Evolutionary conservation across 37 sponge, comb jelly and placozoan species (phyloP).

Genomic region (Corticium candelabrum): DNA sequence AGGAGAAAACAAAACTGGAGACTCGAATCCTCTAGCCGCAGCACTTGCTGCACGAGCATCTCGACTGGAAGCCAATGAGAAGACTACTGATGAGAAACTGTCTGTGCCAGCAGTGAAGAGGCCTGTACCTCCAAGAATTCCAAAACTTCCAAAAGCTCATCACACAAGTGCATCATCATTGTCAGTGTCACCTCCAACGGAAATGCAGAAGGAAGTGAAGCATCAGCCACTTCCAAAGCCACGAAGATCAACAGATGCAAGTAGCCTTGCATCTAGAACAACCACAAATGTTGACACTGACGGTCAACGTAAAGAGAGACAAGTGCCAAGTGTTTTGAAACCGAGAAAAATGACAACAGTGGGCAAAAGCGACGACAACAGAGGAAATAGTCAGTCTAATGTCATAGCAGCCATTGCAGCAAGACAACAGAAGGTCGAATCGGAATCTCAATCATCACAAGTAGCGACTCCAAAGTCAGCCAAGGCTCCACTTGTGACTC

Average conservation of each 20-base stretch:
- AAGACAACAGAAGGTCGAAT: not conserved
- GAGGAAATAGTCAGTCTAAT: too few relatives aligned
- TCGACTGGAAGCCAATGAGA: not conserved
- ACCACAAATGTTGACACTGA: not conserved
- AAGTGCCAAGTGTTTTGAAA: not conserved
- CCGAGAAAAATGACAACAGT: not conserved
- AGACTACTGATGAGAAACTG: not conserved
- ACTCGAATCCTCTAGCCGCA: not conserved
- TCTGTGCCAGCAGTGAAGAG: not conserved
- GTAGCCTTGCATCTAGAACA: not conserved
- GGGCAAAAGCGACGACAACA: too few relatives aligned
- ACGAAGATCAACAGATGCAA: not conserved
- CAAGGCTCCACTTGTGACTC: not conserved
- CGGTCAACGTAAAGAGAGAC: not conserved
- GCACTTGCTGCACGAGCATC: not conserved
- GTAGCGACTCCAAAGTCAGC: not conserved
- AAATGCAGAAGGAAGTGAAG: not conserved
- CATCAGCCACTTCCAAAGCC: not conserved
- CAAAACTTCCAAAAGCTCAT: not conserved
- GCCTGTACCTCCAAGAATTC: not conserved
- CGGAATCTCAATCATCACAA: not conserved
- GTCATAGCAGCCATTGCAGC: not conserved
- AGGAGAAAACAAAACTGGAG: too few relatives aligned
- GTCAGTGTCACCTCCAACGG: too few relatives aligned
- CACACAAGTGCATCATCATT: too few relatives aligned